Conservation (phyloP, 2,797 vertebrate genomes). For the Gastrophryne carolinensis region DNA sequence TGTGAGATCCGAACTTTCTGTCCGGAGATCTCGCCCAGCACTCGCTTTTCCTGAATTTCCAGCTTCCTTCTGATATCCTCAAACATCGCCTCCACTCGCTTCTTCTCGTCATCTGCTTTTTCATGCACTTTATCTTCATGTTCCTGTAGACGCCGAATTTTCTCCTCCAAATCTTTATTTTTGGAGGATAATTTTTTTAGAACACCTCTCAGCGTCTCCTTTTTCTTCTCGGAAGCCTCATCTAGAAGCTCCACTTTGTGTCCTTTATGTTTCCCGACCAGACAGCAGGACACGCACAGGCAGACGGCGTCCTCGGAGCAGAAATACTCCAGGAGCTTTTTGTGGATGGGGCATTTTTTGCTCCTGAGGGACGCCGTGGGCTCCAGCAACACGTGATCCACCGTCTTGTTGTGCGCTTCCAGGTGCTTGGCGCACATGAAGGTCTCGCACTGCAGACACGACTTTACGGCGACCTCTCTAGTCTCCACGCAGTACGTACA, state of each 20-base stretch:
- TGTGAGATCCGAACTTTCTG: not conserved
- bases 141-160: not conserved
- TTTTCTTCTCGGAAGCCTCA: conserved; percentile 2
- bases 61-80: not conserved
- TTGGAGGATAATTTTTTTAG: not conserved
- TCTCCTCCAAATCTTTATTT: not conserved
- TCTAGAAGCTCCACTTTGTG: conserved; percentile 6
- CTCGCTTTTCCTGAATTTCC: not conserved
- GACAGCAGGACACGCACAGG: conserved; percentile 10
- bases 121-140: not conserved
- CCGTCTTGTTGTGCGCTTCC: not conserved
- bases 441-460: conserved; percentile 19
- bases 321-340: not conserved
- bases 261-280: not conserved
- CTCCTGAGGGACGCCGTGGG: not conserved
- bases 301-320: not conserved
- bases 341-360: conserved; percentile 28
- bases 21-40: conserved; percentile 7
- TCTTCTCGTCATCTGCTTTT: not conserved
- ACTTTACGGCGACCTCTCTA: not conserved
- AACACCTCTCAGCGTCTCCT: not conserved
- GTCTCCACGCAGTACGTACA: conserved; percentile 12
- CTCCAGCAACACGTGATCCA: conserved; percentile 61
- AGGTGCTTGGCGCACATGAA: conserved; percentile 17
- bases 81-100: not conserved